A percentile compares a stretch with the other conserved stretches of the same genome.
Conservation (phyloP, 2,888 invertebrate species). For the Drosophila neonasuta region DNA sequence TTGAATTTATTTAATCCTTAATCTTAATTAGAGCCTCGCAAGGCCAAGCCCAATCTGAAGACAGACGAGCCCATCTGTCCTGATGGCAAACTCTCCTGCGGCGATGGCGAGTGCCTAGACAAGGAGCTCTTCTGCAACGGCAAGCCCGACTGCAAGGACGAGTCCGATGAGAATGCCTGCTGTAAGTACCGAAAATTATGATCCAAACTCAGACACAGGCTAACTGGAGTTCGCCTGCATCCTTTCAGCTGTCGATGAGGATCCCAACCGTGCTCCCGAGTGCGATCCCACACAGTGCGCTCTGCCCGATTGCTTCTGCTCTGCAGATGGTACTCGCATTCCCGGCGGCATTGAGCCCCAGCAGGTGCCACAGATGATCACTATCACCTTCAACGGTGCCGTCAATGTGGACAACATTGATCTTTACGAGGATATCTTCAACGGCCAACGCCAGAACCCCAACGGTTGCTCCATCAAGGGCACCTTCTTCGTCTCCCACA, state of each 20-base stretch:
- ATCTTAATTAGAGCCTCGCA: conserved; percentile 89
- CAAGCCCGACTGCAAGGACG: conserved; percentile 95
- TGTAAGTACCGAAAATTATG: conserved; percentile 86
- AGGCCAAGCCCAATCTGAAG: conserved; percentile 93
- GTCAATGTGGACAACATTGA: conserved; percentile 96
- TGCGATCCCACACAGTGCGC: conserved; percentile 94
- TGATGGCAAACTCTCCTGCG: conserved; percentile 94
- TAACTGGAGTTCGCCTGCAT: background rate
- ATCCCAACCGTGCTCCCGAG: conserved; percentile 95
- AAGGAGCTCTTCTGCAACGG: conserved; percentile 96
- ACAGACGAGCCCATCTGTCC: conserved; percentile 97
- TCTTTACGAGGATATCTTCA: conserved; percentile 94
- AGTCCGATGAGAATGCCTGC: conserved; percentile 97
- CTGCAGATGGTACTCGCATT: conserved; percentile 94
- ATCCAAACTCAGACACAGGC: no score
- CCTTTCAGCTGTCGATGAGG: conserved; percentile 89
- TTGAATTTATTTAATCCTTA: background rate
- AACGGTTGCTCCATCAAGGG: conserved; percentile 94
- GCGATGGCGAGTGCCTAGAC: conserved; percentile 95
- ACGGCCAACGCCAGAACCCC: conserved; percentile 91
- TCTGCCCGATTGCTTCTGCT: conserved; percentile 96
- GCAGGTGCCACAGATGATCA: conserved; percentile 96
- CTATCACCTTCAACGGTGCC: conserved; percentile 95
- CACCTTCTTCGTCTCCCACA: conserved; percentile 95
- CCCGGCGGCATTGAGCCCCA: conserved; percentile 91